Conservation (phyloP, 1,140 invertebrate genomes). For the Dolichoris vasculosae region DNA sequence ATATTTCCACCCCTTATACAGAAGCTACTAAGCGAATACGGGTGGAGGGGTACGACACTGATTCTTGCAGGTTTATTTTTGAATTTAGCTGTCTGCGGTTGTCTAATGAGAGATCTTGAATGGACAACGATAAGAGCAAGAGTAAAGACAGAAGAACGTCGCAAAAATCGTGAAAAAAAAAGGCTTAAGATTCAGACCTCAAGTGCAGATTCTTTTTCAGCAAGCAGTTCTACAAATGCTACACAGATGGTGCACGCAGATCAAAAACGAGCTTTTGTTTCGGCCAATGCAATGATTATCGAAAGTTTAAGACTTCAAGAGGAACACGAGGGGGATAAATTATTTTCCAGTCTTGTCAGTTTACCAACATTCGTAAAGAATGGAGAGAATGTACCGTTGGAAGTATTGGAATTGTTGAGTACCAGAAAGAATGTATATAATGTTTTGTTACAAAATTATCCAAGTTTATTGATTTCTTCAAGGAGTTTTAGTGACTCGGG, state of each 20-base stretch:
- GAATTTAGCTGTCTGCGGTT: constrained; percentile 90
- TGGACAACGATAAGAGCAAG: constrained; percentile 80
- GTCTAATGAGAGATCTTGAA: constrained; percentile 87
- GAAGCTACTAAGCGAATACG: constrained; percentile 84
- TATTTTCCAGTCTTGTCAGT: constrained; percentile 86
- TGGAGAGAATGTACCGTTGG: constrained; percentile 83
- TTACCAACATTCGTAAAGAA: constrained; percentile 88
- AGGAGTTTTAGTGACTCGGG: constrained; percentile 83
- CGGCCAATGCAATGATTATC: constrained; percentile 66
- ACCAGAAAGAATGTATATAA: constrained; percentile 82
- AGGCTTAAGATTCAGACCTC: constrained; percentile 75
- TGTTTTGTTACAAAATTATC: constrained; percentile 83
- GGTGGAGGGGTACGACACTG: constrained; percentile 89
- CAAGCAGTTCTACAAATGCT: constrained; percentile 80
- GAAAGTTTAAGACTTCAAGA: constrained; percentile 63
- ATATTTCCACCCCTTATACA: constrained; percentile 92
- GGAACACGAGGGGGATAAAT: constrained; percentile 68
- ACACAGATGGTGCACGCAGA: constrained; percentile 69
- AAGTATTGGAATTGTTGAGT: constrained; percentile 83
- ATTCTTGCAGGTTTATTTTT: constrained; percentile 89
- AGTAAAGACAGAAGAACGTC: constrained; percentile 78
- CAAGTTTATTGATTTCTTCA: constrained; percentile 81
- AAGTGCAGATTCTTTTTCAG: constrained; percentile 80
- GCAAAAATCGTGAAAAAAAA: constrained; percentile 77
- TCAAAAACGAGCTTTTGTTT: constrained; percentile 60